A percentile compares a stretch with the other conserved stretches of the same genome.
Evolutionary conservation across 2,888 invertebrate genomes (phyloP).

Genomic region (Drosophila kuntzei): DNA sequence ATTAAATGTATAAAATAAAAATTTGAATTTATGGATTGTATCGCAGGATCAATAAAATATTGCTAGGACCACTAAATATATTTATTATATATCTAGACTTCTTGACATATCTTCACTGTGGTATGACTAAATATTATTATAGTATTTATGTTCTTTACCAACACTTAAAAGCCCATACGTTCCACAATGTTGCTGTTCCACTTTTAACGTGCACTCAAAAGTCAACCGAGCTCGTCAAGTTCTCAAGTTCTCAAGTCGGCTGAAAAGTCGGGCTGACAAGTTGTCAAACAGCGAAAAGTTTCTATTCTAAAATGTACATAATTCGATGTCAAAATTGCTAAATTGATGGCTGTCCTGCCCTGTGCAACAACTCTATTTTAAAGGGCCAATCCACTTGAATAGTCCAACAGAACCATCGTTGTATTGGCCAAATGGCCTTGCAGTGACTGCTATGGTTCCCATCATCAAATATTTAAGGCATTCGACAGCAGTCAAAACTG

Average conservation of each 20-base stretch:
- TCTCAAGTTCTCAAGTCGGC: slow-evolving; percentile 25
- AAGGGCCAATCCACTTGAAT: slow-evolving; percentile 21
- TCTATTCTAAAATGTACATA: slow-evolving; percentile 65
- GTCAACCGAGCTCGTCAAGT: slow-evolving; percentile 20
- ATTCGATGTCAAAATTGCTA: slow-evolving; percentile 64
- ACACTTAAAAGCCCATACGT: neutral
- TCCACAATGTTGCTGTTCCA: slow-evolving; percentile 18
- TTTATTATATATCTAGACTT: slow-evolving; percentile 2
- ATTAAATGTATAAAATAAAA: neutral
- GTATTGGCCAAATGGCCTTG: slow-evolving; percentile 19
- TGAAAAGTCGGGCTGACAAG: slow-evolving; percentile 44
- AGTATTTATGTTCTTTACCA: slow-evolving; percentile 21
- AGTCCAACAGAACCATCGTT: slow-evolving; percentile 16
- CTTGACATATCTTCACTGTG: neutral
- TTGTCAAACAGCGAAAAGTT: slow-evolving; percentile 57
- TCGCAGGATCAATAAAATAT: neutral
- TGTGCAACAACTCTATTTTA: slow-evolving; percentile 35
- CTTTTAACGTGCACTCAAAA: slow-evolving; percentile 7
- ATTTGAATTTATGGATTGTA: too few species aligned
- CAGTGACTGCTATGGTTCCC: slow-evolving; percentile 62
- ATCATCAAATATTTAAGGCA: slow-evolving; percentile 75
- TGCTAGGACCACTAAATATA: neutral
- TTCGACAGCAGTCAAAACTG: slow-evolving; percentile 16
- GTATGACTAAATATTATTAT: neutral
- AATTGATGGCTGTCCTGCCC: slow-evolving; percentile 49